Evolutionary conservation across 2,113 vertebrate genomes (phyloP), one percentile per base, ranked within the genome.

Genomic region (Nanorana parkeri): DNA sequence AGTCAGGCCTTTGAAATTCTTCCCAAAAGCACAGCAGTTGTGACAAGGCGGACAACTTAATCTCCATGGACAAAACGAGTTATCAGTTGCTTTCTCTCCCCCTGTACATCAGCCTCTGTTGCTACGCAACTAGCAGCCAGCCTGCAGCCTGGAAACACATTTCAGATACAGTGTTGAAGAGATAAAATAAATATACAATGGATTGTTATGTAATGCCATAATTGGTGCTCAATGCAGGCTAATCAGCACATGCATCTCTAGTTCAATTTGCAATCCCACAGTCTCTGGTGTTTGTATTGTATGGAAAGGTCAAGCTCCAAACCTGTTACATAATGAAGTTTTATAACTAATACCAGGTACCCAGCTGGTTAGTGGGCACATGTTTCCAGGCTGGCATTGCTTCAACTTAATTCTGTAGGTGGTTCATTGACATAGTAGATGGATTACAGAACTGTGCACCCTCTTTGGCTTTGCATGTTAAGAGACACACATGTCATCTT

Each of bases 111-210:
- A 17, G 20, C n/a, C 26, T 55, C 58, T 23, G 79, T 81, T 81
- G 80, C 80, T 67, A 81, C 16, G 80, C 80, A 81, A 81, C 80
- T 8, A 58, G n/a, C 69, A 75, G 26, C 28, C 80, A 81, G n/a
- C 71, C 80, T 67, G 60, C 61, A 65, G 61, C 56, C 20, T 75
- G 52, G 80, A 61, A 81, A 58, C 69, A 8, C 16, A 74, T 41
- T 81, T 65, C 26, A 32, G 36, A 66, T 81, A 66, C 69, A 74
- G 60, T 66, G 79, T 24, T 16, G 26, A 65, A 19, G 28, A 81
- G 80, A 66, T 66, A 36, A 75, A 81, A 81, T 81, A 74, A 29
- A 65, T 58, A 55, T 55, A 73, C 61, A 68, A 68, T 68, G 26
- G 16, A 56, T 41, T 65, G 61, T 81, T 81, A 74, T 67, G 61